Evolutionary conservation across 2,797 vertebrate species (phyloP).

Genomic region (Tapirus indicus): DNA sequence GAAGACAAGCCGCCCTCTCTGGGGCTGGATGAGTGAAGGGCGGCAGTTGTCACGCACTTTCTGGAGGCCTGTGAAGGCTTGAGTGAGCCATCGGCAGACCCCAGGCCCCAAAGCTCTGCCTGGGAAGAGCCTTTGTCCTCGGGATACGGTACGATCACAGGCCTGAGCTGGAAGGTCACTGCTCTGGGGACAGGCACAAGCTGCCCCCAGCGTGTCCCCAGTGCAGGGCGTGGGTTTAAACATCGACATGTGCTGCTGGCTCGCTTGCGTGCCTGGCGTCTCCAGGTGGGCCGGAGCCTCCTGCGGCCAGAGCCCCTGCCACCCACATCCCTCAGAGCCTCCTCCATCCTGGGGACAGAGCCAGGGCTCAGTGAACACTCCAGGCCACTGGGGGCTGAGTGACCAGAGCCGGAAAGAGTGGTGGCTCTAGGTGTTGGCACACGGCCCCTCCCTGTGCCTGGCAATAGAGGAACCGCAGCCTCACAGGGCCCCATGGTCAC

Average conservation of each 20-base stretch:
- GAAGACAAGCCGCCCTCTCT: neutral
- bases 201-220: neutral
- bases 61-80: accelerated
- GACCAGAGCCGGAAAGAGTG: accelerated
- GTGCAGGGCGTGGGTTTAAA: accelerated
- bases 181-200: accelerated
- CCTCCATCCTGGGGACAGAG: neutral
- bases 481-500: neutral
- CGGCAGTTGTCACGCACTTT: accelerated
- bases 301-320: too few species aligned
- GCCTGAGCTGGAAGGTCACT: neutral
- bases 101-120: neutral
- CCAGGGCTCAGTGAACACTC: neutral
- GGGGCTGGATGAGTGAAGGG: neutral
- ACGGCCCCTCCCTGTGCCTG: accelerated
- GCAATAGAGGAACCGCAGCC: accelerated
- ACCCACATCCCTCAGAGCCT: neutral
- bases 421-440: accelerated
- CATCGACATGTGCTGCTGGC: accelerated
- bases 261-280: accelerated
- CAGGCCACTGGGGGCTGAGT: accelerated
- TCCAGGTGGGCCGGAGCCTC: neutral
- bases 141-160: accelerated
- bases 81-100: neutral
- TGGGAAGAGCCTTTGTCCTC: neutral